phyloP scores from a whole-genome alignment of 2,888 invertebrate genomes.

The Epirrhoe tristata region DNA sequence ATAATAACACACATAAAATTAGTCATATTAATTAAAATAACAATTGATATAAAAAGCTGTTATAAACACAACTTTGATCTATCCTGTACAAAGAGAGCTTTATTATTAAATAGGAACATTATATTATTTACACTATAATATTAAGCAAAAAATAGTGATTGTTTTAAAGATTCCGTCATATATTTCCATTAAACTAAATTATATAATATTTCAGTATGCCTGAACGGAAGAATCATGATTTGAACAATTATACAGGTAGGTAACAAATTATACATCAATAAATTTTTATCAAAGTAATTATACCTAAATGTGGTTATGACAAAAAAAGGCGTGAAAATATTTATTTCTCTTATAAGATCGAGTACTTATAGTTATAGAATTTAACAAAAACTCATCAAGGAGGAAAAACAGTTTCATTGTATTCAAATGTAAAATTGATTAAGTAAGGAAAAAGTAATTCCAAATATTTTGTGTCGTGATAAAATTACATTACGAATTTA shows the following conservation, averaged over 20 bases:
- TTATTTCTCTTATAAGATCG: too few relatives aligned
- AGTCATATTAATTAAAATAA: background rate
- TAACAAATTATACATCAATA: background rate
- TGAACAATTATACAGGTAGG: background rate
- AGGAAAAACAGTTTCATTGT: background rate
- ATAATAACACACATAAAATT: background rate
- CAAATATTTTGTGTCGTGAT: background rate
- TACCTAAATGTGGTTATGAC: too few relatives aligned
- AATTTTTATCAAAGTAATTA: background rate
- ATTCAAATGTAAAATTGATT: background rate
- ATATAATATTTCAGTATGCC: constrained; percentile 66
- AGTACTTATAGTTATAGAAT: background rate
- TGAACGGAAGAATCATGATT: constrained; percentile 55
- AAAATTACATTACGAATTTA: constrained; percentile 9
- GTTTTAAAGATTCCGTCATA: constrained; percentile 46
- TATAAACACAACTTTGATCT: constrained; percentile 22
- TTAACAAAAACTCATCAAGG: background rate
- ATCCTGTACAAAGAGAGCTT: constrained; percentile 24
- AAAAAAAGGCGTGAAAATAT: too few relatives aligned
- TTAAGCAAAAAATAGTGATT: constrained; percentile 23
- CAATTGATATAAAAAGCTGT: constrained; percentile 8
- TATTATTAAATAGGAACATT: constrained; percentile 48
- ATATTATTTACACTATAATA: constrained; percentile 42
- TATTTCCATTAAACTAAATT: constrained; percentile 47
- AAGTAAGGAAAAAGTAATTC: constrained; percentile 2